phyloP scores from a whole-genome alignment of 2,797 vertebrate genomes.

The Alcedo quadribrachys region DNA sequence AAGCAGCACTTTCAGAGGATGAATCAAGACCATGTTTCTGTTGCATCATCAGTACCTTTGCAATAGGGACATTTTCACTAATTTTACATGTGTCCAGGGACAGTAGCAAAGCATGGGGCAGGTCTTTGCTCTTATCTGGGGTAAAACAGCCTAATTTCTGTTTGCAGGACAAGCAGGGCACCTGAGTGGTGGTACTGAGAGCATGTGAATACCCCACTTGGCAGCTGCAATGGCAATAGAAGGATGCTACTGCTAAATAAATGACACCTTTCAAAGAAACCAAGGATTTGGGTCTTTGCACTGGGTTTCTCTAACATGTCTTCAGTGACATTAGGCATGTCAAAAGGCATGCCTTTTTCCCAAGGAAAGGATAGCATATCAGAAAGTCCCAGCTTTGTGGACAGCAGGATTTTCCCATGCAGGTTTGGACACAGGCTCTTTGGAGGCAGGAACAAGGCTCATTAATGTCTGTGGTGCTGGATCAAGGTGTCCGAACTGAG shows the following conservation, averaged over 20 bases:
- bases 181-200: neutral
- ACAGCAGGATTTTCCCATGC: neutral
- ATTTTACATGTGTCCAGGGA: rapidly evolving
- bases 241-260: neutral
- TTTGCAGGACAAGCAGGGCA: rapidly evolving
- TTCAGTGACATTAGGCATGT: neutral
- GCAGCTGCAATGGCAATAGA: neutral
- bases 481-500: neutral
- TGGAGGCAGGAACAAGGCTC: neutral
- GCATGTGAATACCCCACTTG: rapidly evolving
- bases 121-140: neutral
- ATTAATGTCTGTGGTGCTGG: neutral
- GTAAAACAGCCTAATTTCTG: neutral
- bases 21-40: neutral
- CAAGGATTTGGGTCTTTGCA: neutral
- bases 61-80: neutral
- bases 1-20: neutral
- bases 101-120: neutral
- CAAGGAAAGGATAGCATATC: neutral
- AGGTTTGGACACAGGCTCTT: neutral
- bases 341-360: neutral
- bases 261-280: neutral
- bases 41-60: neutral
- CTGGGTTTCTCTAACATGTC: neutral
- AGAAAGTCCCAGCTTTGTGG: neutral